Base-by-base conservation (phyloP, 2,888 invertebrate species). In the Noctua fimbriata region DNA sequence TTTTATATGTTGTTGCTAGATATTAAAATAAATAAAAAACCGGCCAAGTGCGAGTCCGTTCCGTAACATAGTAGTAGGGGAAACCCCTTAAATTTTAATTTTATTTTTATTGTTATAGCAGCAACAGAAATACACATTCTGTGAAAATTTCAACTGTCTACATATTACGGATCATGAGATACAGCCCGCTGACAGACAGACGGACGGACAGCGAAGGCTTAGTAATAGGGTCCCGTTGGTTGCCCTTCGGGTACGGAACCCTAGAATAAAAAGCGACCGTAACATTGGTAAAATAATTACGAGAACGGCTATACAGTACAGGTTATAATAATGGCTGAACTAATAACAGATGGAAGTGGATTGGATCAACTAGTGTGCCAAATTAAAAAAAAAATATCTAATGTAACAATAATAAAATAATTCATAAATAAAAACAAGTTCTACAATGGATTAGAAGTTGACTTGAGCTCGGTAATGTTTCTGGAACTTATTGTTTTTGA, bases 401-500 rank as follows among this genome's bases (percentile, higher is more conserved):
- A 74, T 79, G 36, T 69, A 81, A 72, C 32, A 83, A 69, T 16
- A 52, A 66, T 72, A 44, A 74, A 78, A 58, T 52, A 76, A 78
- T 63, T 78, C 44, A 78, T 78, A 69, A 36, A 28, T 74, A 63
- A 71, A 67, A 72, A 73, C 63, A 70, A 14, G n/a, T n/a, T 65
- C 28, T 58, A 52, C 16, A 41, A 28, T 44, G 7, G 69, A 92
- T 95, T 98, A 99, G 94, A 98, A 98, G 91, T 98, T 98, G 82
- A 98, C 98, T 97, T 99, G 99, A 78, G 97, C 97, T 88, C 99
- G 97, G 94, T 98, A 99, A 96, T 99, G 98, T 87, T 97, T 97
- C 94, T 99, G 99, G 86, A 99, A 96, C 94, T 98, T 98, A 93
- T 99, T 99, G 7, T 97, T 98, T 92, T 98, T 98, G 71, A 98